Evolutionary conservation across 2,113 vertebrate genomes (phyloP), one percentile per base, ranked within the genome.

Genomic region (Heptranchias perlo): DNA sequence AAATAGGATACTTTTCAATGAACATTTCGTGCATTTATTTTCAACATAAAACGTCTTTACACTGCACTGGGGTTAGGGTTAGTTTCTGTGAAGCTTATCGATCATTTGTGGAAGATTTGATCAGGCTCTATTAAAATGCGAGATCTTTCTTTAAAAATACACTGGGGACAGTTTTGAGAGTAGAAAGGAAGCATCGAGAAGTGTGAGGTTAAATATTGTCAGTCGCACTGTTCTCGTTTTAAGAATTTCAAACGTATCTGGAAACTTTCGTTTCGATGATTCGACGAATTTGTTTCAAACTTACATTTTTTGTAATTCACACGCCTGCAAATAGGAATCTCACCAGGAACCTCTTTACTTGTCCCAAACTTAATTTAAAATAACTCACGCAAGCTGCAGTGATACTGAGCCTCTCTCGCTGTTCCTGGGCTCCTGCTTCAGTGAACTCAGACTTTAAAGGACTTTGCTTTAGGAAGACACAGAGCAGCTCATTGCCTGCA

Each of bases 391-490:
- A 21, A 47, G 82, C 4, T 44, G 82, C 82, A 86, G 44, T 49
- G 44, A 49, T 16, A 64, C 18, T 21, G 62, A 21, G 18, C 18
- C 61, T 11, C 39, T 47, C 78, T 47, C 78, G 4, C 76, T 39
- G 13, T 64, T 0, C 78, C 2, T 0, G 78, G 35, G 49, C 49
- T 89, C 52, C 47, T 31, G 7, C 47, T 89, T 28, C 47, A 25
- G 8, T 54, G 47, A 54, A 61, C 52, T 92, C 89, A 1, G 25
- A 54, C 31, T 58, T 91, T 21, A 31, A n/a, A 61, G 31, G 28
- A 82, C 76, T 82, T n/a, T 61, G 89, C 11, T 92, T 92, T 61
- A 23, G 87, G 25, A 91, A 91, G n/a, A n/a, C n/a, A n/a, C n/a
- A n/a, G n/a, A n/a, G n/a, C n/a, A 82, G 89, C n/a, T 61, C 13